Evolutionary conservation across 2,888 invertebrate species (phyloP).

Genomic region (Chromoteleia sp.): DNA sequence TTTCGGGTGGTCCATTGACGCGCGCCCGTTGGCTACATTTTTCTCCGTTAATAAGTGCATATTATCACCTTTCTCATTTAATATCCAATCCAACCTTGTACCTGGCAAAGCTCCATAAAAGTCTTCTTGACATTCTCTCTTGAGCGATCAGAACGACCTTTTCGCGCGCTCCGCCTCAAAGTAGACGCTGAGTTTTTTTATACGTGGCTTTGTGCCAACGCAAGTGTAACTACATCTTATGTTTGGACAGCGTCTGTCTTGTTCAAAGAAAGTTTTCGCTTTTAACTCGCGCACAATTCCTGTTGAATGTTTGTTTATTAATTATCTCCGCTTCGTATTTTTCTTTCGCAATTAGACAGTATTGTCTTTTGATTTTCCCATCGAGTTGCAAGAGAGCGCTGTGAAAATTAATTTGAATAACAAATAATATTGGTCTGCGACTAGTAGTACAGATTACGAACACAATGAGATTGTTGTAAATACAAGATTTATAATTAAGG

Average conservation of each 20-base stretch:
- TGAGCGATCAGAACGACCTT: constrained; percentile 72
- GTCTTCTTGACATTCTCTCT: constrained; percentile 58
- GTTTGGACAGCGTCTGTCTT: constrained; percentile 43
- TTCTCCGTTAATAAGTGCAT: constrained; percentile 53
- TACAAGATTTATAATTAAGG: too few species aligned
- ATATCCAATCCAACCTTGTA: constrained; percentile 43
- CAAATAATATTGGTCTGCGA: too few species aligned
- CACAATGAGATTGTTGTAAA: too few species aligned
- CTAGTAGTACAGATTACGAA: too few species aligned
- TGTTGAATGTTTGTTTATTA: constrained; percentile 44
- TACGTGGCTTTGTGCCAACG: constrained; percentile 48
- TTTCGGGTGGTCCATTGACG: constrained; percentile 49
- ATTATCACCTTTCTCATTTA: constrained; percentile 62
- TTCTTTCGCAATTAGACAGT: too few species aligned
- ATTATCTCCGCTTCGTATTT: too few species aligned
- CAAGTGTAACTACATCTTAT: constrained; percentile 44
- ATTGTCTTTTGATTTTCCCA: too few species aligned
- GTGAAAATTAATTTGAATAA: too few species aligned
- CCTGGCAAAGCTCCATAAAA: constrained; percentile 35
- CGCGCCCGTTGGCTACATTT: too few species aligned
- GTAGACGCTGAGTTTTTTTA: constrained; percentile 23
- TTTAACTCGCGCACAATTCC: constrained; percentile 4
- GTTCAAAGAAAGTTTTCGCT: constrained; percentile 22
- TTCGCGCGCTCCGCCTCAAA: constrained; percentile 51
- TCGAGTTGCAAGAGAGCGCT: too few species aligned